Base-by-base conservation (phyloP, 1,140 invertebrate genomes). In the Harpegnathos saltator region DNA sequence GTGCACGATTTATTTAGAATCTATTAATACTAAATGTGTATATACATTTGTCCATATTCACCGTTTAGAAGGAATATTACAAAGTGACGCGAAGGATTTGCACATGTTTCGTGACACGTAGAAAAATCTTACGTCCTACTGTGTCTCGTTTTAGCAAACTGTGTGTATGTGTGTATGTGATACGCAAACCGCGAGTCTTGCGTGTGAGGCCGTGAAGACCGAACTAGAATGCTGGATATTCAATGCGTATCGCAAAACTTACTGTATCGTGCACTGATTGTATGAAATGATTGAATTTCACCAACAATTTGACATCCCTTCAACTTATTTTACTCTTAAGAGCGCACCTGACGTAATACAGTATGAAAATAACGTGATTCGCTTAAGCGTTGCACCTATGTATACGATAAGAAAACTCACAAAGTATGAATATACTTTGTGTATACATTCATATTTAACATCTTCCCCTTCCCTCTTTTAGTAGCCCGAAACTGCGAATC, bases 41-140 rank as follows among this genome's bases (percentile, higher is more conserved):
- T 44, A 73, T 44, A 75, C 26, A 75, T 69, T 71, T 80, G 65
- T 69, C 29, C 54, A 59, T 71, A 44, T 80, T 69, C 50, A 80
- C 33, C 65, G 29, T 38, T 58, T 59, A 80, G 71, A 69, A 24
- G 38, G n/a, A 80, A 80, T 59, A 71, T 71, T 71, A 80, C 33
- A 71, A 66, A 77, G 4, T 29, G 59, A 0, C 33, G 54, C 38
- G 19, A 59, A 69, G 48, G 22, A 71, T 29, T 44, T 1, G 26
- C n/a, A 7, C 9, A 15, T 24, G 52, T 78, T 26, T 78, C 52
- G 33, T 19, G 9, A 15, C 33, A 3, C 56, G 14, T 71, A 71
- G 54, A 71, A 71, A 80, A 80, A 48, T 80, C 65, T 80, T 71
- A 29, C 69, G 19, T 15, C 29, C 44, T 22, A 56, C 15, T 58